Conservation (phyloP, 2,113 vertebrate genomes). For the Illadopsis cleaveri region DNA sequence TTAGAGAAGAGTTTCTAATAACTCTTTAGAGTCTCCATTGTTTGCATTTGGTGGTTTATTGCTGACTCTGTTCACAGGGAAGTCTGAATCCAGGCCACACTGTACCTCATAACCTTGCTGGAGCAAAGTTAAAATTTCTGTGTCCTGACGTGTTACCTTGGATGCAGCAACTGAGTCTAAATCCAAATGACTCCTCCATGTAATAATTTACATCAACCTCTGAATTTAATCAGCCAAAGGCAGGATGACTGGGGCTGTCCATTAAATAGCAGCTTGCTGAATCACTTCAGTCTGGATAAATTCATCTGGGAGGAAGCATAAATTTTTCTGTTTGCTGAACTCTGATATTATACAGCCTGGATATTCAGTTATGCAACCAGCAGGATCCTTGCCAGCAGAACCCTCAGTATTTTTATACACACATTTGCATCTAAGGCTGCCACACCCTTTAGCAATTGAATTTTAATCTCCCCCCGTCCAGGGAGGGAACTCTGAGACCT, state of each 20-base stretch:
- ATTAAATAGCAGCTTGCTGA: conserved; percentile 29
- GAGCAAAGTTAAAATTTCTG: not conserved
- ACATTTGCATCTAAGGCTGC: not conserved
- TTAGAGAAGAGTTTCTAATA: not conserved
- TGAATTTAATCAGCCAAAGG: conserved; percentile 26
- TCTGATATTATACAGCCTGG: conserved; percentile 5
- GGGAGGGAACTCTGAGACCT: not conserved
- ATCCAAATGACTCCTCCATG: not conserved
- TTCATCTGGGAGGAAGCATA: conserved; percentile 28
- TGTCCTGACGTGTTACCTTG: not conserved
- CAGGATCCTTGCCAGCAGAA: conserved; percentile 17
- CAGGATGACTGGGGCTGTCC: not conserved
- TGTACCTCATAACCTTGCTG: not conserved
- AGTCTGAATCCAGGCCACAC: not conserved
- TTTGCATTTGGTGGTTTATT: not conserved
- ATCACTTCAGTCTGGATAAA: conserved; percentile 29
- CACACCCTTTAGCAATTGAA: not conserved
- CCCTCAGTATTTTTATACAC: not conserved
- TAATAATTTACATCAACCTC: conserved; percentile 32
- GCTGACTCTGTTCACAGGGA: not conserved
- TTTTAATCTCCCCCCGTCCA: not conserved
- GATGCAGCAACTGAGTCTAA: not conserved
- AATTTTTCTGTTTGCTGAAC: conserved; percentile 45
- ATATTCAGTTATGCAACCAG: conserved; percentile 20
- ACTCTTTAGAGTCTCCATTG: not conserved